phyloP scores from a whole-genome alignment of 2,113 vertebrate genomes.

The Crotalus tigris region DNA sequence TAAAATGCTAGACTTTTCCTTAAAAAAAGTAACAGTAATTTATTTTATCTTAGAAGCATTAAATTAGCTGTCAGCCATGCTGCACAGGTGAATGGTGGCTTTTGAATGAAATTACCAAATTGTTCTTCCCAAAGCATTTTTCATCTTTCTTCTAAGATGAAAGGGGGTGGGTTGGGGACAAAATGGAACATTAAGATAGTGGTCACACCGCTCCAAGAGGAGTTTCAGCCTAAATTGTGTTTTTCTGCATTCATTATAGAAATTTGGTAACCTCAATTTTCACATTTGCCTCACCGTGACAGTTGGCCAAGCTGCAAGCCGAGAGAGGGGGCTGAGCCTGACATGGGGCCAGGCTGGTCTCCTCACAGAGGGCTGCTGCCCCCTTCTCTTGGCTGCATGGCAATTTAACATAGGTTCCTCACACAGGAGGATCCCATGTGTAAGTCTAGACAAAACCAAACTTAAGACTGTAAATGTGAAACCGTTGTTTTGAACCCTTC shows the following conservation, averaged over 20 bases:
- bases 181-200: conserved; percentile 53
- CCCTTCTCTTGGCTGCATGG: conserved; percentile 41
- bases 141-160: conserved; percentile 47
- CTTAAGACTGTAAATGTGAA: conserved; percentile 35
- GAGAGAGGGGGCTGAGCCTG: background rate
- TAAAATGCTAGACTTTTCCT: conserved; percentile 48
- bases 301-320: conserved; percentile 27
- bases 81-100: conserved; percentile 60
- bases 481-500: background rate
- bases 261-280: conserved; percentile 50
- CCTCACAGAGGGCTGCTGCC: conserved; percentile 53
- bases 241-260: conserved; percentile 65
- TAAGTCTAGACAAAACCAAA: conserved; percentile 25
- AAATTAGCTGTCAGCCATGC: conserved; percentile 72
- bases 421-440: conserved; percentile 26
- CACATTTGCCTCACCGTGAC: conserved; percentile 7
- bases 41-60: conserved; percentile 70
- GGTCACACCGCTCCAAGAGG: conserved; percentile 54
- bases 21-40: conserved; percentile 55
- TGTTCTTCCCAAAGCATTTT: conserved; percentile 60
- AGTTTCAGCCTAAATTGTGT: conserved; percentile 48
- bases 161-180: conserved; percentile 25
- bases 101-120: conserved; percentile 66
- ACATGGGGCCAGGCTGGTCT: conserved; percentile 45
- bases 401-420: conserved; percentile 49